These are phyloP conservation scores for Elymnias hypermnestra DNA, from an alignment of 1,140 invertebrate species.

Conservation along the genomic window DNA sequence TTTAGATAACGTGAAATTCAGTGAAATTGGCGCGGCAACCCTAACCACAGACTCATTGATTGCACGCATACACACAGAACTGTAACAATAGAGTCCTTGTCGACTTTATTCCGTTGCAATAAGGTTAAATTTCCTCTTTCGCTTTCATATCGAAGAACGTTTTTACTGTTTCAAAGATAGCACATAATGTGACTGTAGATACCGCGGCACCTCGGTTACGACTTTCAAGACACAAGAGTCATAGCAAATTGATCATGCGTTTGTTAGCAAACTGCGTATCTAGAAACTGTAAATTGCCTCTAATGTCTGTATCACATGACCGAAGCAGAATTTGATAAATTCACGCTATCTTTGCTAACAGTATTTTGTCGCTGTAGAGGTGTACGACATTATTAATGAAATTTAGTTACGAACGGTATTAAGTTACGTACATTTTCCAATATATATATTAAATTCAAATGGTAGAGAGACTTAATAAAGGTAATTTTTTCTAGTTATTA, in stretches of 20 bases:
- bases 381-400: too few relatives aligned
- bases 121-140: background rate
- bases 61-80: slow-evolving; percentile 1
- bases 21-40: slow-evolving; percentile 3
- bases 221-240: slow-evolving; percentile 21
- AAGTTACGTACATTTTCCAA: too few relatives aligned
- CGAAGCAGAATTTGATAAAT: background rate
- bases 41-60: slow-evolving; percentile 13
- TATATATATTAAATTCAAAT: too few relatives aligned
- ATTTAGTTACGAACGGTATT: too few relatives aligned
- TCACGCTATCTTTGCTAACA: slow-evolving; percentile 5
- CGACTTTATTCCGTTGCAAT: background rate
- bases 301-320: too few relatives aligned
- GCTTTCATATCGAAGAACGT: background rate
- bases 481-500: too few relatives aligned
- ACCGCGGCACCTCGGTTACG: slow-evolving; percentile 3
- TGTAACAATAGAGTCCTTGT: background rate
- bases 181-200: background rate
- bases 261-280: slow-evolving; percentile 14
- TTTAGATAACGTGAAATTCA: too few relatives aligned
- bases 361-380: background rate
- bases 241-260: slow-evolving; percentile 18
- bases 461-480: too few relatives aligned
- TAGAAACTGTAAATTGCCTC: slow-evolving; percentile 10
- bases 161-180: background rate